Evolutionary conservation across 1,140 invertebrate species (phyloP), one percentile per base, ranked within the genome.

Genomic region (Rhizoglyphus robini): DNA sequence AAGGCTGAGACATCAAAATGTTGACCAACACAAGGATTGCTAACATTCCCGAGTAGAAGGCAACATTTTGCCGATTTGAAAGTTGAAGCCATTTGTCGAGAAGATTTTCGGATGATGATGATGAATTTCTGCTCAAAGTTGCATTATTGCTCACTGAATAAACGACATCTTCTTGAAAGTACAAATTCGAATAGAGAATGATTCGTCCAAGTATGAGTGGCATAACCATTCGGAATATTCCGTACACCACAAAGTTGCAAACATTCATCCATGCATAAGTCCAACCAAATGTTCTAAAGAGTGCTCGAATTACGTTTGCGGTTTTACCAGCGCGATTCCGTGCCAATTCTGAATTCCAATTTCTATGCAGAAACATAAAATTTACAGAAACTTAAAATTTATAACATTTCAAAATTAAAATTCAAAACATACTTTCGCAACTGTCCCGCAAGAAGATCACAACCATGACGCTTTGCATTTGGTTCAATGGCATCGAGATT

Each of bases 1-100:
- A 66, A n/a, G 62, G 61, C 48, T 66, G 61, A 8, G 15, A 11
- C 18, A 65, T 8, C 18, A 65, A 11, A 32, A 58, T n/a, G 25
- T 58, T 58, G 2, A 29, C 25, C 5, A 58, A 3, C 3, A 58
- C 29, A 18, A 58, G 13, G 25, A 23, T 2, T 3, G 62, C 13
- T 46, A 27, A 57, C n/a, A 57, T 23, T 54, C 20, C 27, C 1
- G 54, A 13, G 25, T 58, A 58, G 54, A 58, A 34, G 2, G 29
- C 41, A 2, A 46, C 23, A 46, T 41, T 41, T n/a, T 41, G 38
- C 8, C n/a, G 8, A 41, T 46, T 46, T 46, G 41, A 46, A 46
- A 8, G 23, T 3, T n/a, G 8, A 3, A 46, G 8, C 8, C 29
- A n/a, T 32, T 58, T 27, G 1, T n/a, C 18, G 25, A 23, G 29